Evolutionary conservation across 2,797 vertebrate genomes (phyloP).

Genomic region (Urophycis tenuis): DNA sequence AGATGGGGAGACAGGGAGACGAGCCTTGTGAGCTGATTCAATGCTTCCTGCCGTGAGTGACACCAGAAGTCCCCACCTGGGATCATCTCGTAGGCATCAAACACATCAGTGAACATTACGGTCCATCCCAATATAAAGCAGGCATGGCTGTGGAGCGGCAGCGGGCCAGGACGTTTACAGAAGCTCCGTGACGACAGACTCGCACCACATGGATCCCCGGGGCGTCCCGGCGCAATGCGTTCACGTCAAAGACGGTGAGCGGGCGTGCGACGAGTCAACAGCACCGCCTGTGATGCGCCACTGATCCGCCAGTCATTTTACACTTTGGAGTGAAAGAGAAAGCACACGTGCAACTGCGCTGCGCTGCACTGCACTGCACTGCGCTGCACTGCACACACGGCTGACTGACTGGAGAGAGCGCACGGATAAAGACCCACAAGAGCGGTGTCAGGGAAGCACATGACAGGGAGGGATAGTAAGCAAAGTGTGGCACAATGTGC

Average conservation of each 20-base stretch:
- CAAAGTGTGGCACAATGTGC: too few species aligned
- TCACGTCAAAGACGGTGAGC: neutral
- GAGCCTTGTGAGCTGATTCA: too few species aligned
- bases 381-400: neutral
- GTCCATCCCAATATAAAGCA: neutral
- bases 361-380: neutral
- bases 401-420: neutral
- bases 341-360: neutral
- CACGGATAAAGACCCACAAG: slow-evolving; percentile 6
- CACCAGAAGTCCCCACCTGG: neutral
- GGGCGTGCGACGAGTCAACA: neutral
- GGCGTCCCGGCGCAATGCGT: neutral
- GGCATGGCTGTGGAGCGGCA: neutral
- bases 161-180: neutral
- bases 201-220: neutral
- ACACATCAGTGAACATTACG: neutral
- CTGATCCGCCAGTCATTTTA: neutral
- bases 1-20: too few species aligned
- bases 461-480: neutral
- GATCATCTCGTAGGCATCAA: neutral
- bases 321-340: neutral
- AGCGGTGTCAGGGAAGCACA: neutral
- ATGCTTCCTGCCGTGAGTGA: neutral
- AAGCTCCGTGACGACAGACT: neutral
- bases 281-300: neutral